Evolutionary conservation across 2,888 invertebrate species (phyloP), one percentile per base, ranked within the genome.

Genomic region (Tipula lateralis): DNA sequence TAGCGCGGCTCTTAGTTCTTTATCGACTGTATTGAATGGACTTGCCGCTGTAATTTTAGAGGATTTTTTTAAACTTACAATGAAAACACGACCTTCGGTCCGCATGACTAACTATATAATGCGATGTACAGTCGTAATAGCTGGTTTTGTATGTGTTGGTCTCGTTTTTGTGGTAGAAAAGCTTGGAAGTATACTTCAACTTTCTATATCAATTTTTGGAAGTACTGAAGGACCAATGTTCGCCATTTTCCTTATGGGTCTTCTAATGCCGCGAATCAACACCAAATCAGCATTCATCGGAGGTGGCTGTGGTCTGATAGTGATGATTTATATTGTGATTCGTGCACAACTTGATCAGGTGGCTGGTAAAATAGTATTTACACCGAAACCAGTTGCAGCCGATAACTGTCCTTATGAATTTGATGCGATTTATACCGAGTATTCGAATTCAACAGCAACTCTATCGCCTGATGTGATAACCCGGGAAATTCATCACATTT

Each of bases 1-100:
- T 88, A 96, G 97, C 89, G 97, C 97, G 7, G 96, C 97, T 1
- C 90, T 98, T 50, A 95, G 95, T 88, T 95, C 95, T 0, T 92
- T 96, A 88, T 96, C 96, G 0, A 96, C 96, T 13, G 95, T 95
- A 0, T 90, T 96, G 0, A 96, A 96, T 87, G 95, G 95, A 0
- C 93, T 96, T 93, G 93, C 96, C 0, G 95, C 95, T 9, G 95
- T 96, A 0, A 94, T 95, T 82, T 92, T 95, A 44, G 95, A 95
- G 90, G 96, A 96, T 88, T 92, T 96, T 87, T 93, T 95, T 87
- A 94, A 94, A 86, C 95, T 95, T 0, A 91, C 93, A 86, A 90
- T 93, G 84, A 93, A 91, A 85, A 90, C 89, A 82, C 90, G 92
- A 30, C 87, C 93, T 0, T 91, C 93, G 2, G 91, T 92, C 16